Evolutionary conservation across 2,113 vertebrate genomes (phyloP), one percentile per base, ranked within the genome.

Genomic region (Indicator indicator): DNA sequence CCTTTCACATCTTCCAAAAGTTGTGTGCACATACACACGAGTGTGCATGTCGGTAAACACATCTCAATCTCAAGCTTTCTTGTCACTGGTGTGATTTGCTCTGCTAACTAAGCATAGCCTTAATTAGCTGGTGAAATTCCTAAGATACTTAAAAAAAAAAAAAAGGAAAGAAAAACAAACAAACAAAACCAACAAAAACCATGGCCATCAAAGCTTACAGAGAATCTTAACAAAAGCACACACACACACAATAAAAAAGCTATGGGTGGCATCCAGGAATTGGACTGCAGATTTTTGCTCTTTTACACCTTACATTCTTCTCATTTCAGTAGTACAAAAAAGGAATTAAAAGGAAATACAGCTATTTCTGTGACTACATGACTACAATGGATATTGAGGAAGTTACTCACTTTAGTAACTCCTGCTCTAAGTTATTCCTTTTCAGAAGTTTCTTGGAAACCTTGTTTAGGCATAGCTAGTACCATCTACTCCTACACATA

Each of bases 1-100:
- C 60, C 60, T 54, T 83, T 70, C 40, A 40, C n/a, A 73, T 62
- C 11, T 85, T 75, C 91, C 81, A 69, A 93, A 90, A 94, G 69
- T 23, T 38, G 21, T 69, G 32, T 56, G 19, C 36, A 40, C 5
- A 9, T 38, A 55, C 28, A 74, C 12, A 26, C 11, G 21, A 38
- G 62, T 24, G 19, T 20, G 26, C 21, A 11, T 42, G 11, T 12
- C 44, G 42, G 50, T 55, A 92, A 71, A 79, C 12, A 89, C 63
- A 79, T 52, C 73, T 89, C 63, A 23, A 64, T 44, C 33, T 70
- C 83, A 63, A 72, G 21, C 42, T 75, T 95, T 71, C 48, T 62
- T 77, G 32, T 38, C 69, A 78, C 36, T 52, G 30, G 17, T 56
- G 62, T n/a, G 28, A 60, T 83, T 56, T 85, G 11, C 14, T 93